phyloP scores from a whole-genome alignment of 2,888 invertebrate genomes.

The Nephrotoma flavescens region DNA sequence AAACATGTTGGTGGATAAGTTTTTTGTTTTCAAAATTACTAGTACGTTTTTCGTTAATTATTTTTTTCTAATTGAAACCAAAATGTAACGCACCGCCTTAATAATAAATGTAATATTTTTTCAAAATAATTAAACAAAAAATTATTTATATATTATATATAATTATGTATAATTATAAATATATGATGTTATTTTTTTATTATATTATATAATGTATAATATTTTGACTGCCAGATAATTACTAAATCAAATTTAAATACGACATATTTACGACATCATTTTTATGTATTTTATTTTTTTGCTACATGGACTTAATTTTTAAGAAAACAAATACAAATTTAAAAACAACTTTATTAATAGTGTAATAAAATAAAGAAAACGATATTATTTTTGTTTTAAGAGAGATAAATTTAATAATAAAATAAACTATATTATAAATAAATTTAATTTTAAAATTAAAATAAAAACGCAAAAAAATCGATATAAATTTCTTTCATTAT shows the following conservation, averaged over 20 bases:
- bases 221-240: background rate
- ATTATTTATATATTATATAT: background rate
- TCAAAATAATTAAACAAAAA: background rate
- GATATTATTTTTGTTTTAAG: background rate
- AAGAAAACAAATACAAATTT: background rate
- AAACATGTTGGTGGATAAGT: background rate
- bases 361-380: background rate
- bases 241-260: background rate
- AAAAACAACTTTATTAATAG: background rate
- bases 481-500: no score
- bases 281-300: background rate
- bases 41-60: background rate
- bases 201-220: background rate
- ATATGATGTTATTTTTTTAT: background rate
- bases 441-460: background rate
- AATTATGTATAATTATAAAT: background rate
- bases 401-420: background rate
- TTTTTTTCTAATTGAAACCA: background rate
- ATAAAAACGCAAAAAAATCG: background rate
- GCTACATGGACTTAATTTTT: background rate
- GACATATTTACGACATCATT: background rate
- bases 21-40: background rate
- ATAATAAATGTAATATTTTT: background rate
- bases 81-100: background rate
- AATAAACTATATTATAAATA: background rate